phyloP scores from a whole-genome alignment of 2,113 vertebrate genomes.

The Brachyhypopomus gauderio region DNA sequence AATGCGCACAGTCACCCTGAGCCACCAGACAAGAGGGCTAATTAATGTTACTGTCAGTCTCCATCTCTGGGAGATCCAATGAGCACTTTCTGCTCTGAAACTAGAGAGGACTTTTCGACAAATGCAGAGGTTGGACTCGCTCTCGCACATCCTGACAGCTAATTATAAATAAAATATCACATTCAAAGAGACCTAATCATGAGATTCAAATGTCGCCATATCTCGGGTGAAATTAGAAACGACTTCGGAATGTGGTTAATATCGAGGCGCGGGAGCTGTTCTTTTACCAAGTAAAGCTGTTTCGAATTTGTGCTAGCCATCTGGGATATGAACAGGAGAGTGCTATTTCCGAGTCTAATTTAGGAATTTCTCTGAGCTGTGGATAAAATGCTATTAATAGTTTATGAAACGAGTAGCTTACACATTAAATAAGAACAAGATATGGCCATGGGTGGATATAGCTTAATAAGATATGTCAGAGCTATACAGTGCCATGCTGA shows the following conservation, averaged over 20 bases:
- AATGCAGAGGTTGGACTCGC: not conserved
- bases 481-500: not conserved
- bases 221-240: not conserved
- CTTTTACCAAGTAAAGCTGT: conserved; percentile 9
- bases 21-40: conserved; percentile 40
- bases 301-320: not conserved
- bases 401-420: not conserved
- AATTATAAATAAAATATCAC: conserved; percentile 49
- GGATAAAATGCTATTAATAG: not conserved
- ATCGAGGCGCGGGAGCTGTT: not conserved
- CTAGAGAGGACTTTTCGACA: conserved; percentile 10
- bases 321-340: not conserved
- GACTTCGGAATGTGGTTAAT: not conserved
- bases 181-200: conserved; percentile 37
- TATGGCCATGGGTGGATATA: not conserved
- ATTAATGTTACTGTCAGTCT: conserved; percentile 52
- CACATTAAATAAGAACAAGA: not conserved
- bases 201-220: conserved; percentile 22
- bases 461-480: no score
- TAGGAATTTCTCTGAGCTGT: not conserved
- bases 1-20: not conserved
- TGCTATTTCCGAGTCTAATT: not conserved
- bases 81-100: conserved; percentile 2
- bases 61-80: not conserved
- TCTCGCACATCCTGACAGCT: conserved; percentile 45